These are phyloP conservation scores for Nicator chloris DNA, from an alignment of 2,113 vertebrate genomes.

Conservation along the genomic window DNA sequence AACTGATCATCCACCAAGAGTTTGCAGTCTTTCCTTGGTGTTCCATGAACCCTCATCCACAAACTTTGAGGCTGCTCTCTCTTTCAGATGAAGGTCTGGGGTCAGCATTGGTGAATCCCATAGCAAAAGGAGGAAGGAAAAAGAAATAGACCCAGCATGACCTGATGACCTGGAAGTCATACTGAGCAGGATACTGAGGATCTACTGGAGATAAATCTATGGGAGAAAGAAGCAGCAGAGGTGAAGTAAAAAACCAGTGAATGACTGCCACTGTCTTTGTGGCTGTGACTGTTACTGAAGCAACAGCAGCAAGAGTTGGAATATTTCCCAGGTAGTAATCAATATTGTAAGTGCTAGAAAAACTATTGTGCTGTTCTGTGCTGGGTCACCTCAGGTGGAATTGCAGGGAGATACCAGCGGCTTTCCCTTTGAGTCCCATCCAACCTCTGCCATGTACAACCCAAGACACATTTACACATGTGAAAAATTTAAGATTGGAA, in stretches of 20 bases:
- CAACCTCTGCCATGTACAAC: background rate
- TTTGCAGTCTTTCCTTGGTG: background rate
- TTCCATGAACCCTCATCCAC: background rate
- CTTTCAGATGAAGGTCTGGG: background rate
- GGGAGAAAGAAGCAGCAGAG: background rate
- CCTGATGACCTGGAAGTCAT: background rate
- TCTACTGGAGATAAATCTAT: background rate
- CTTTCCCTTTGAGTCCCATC: background rate
- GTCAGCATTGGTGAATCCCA: background rate
- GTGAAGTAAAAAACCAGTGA: background rate
- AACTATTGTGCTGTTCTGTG: background rate
- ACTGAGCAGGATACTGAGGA: background rate
- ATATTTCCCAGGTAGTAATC: background rate
- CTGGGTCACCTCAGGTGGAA: background rate
- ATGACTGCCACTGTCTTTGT: background rate
- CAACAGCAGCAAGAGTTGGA: background rate
- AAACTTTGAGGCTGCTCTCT: background rate
- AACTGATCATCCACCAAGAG: background rate
- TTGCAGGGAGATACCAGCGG: background rate
- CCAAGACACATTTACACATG: background rate
- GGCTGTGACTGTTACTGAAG: background rate
- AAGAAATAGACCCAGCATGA: background rate
- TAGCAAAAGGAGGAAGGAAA: background rate
- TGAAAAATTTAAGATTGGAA: background rate
- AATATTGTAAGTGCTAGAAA: background rate